Base-by-base conservation (phyloP, 2,888 invertebrate genomes). In the Drosophila setosimentum region DNA sequence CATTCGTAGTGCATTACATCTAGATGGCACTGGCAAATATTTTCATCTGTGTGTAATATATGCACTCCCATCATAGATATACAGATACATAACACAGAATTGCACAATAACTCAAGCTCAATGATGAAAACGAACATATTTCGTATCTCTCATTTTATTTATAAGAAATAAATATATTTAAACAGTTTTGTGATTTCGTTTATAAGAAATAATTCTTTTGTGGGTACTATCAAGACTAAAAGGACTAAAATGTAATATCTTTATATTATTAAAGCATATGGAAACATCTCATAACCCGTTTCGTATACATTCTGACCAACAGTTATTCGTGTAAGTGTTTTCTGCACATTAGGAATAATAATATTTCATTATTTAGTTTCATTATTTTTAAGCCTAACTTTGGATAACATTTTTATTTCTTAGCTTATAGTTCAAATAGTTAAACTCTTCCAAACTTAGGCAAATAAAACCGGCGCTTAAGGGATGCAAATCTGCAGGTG, bases 1-100 rank as follows among this genome's bases (percentile, higher is more conserved):
- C 66, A 58, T 60, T 70, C 48, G 53, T 29, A 58, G 57, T 54
- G 74, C 66, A 49, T 68, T 63, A 67, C 58, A 32, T 73, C 75
- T 66, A 60, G 16, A 67, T 77, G 82, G 68, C 79, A 87, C 68
- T 80, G 85, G 83, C 81, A 83, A 84, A 83, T 77, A 83, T 79
- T 71, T 75, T 75, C 64, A 78, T 78, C 54, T 67, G 62, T 45
- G 27, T 33, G 21, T 62, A 65, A 73, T 51, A 69, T 61, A 76
- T 59, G 37, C 8, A 16, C 24, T 45, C 24, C 24, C 24, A 24
- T 16, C 45, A 16, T 16, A 45, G 4, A 24, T 24, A 16, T 16
- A 45, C 8, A 45, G 45, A 16, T 45, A 24, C 45, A 13, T 21
- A 21, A 21, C 11, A 21, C 11, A 42, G 21, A 21, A 13, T 21